These are phyloP conservation scores for Eretmodus cyanostictus DNA, from an alignment of 2,113 vertebrate species.

Conservation along the genomic window DNA sequence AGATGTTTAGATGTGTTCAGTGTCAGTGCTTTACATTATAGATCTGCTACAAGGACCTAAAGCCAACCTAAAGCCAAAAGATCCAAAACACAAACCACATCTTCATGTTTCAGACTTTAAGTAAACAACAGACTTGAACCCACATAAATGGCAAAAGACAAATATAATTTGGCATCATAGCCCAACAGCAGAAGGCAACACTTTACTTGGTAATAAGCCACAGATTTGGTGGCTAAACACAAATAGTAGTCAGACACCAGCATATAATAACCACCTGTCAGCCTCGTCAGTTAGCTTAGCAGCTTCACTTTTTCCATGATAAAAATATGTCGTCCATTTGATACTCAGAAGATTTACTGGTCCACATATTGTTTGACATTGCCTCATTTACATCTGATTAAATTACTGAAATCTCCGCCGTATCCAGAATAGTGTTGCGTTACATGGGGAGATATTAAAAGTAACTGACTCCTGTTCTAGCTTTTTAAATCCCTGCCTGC, in stretches of 20 bases:
- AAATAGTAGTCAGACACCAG: not conserved
- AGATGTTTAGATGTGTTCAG: not conserved
- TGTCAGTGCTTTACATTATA: not conserved
- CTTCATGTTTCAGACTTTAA: not conserved
- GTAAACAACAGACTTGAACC: not conserved
- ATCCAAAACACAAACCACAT: not conserved
- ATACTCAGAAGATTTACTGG: not conserved
- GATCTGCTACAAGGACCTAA: not conserved
- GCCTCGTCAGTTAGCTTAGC: not conserved
- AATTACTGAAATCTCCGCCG: fast-evolving
- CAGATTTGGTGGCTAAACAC: not conserved
- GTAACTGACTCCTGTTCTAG: not conserved
- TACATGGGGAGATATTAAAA: not conserved
- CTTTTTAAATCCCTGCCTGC: not conserved
- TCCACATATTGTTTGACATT: not conserved
- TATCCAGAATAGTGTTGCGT: not conserved
- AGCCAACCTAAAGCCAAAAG: not conserved
- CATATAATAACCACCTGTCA: not conserved
- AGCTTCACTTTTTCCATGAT: not conserved
- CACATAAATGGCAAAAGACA: not conserved
- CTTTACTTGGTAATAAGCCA: not conserved
- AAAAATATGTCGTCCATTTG: not conserved
- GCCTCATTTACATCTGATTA: not conserved
- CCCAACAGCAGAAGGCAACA: not conserved
- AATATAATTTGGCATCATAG: not conserved